phyloP scores from a whole-genome alignment of 2,113 vertebrate genomes.

The Sorex araneus region DNA sequence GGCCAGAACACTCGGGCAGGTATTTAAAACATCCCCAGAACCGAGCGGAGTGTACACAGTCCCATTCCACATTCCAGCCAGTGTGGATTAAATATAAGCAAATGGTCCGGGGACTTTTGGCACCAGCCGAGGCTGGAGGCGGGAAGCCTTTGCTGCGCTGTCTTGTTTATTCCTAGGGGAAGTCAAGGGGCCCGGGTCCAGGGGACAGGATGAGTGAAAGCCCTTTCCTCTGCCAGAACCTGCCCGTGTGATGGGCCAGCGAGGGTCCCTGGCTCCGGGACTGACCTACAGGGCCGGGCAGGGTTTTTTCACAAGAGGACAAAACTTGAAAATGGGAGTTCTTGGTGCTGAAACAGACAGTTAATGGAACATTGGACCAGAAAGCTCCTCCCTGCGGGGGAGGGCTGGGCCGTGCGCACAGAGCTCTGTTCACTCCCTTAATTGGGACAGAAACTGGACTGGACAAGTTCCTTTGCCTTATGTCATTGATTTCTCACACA shows the following conservation, averaged over 20 bases:
- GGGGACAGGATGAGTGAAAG: neutral
- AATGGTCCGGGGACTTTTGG: neutral
- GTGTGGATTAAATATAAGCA: neutral
- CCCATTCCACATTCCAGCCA: neutral
- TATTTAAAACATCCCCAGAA: neutral
- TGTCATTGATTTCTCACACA: conserved; percentile 34
- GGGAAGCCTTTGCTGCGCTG: neutral
- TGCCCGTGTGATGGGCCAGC: neutral
- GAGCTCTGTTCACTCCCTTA: neutral
- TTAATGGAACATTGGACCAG: neutral
- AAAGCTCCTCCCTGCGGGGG: neutral
- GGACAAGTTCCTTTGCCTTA: neutral
- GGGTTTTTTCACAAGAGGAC: neutral
- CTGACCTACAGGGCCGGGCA: neutral
- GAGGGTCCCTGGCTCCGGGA: neutral
- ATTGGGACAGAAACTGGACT: conserved; percentile 39
- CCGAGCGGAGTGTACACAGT: accelerated
- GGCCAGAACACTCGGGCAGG: neutral
- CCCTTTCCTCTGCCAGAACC: neutral
- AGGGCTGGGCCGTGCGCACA: conserved; percentile 7
- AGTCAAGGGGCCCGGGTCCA: neutral
- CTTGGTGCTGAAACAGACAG: neutral
- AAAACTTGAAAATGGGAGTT: neutral
- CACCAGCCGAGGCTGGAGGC: no score
- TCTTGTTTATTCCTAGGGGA: neutral